A percentile compares a stretch with the other conserved stretches of the same genome.
These are phyloP conservation scores for Holacanthus passer DNA, from an alignment of 2,113 vertebrate species.

Conservation along the genomic window DNA sequence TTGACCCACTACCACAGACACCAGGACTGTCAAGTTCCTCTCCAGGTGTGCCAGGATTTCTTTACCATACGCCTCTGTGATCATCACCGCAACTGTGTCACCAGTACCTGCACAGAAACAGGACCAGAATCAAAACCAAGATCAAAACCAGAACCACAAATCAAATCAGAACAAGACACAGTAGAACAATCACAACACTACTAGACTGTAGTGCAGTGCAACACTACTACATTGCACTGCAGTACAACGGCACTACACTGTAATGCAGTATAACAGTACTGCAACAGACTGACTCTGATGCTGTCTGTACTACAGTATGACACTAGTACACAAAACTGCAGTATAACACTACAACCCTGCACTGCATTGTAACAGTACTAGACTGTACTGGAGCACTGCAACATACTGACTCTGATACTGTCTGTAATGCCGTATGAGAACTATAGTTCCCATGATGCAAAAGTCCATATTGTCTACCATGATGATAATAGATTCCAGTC, in stretches of 20 bases:
- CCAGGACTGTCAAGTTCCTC: conserved; percentile 93
- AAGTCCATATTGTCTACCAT: not conserved
- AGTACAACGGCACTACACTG: not conserved
- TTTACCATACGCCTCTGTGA: conserved; percentile 93
- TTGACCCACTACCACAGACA: conserved; percentile 91
- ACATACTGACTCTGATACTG: too few relatives aligned
- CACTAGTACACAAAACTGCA: not conserved
- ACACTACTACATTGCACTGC: not conserved
- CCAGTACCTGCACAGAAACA: conserved; percentile 89
- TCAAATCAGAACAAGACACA: not conserved
- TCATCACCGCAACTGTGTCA: conserved; percentile 97
- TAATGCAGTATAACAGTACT: not conserved
- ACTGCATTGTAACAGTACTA: not conserved
- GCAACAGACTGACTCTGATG: not conserved
- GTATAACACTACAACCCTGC: not conserved
- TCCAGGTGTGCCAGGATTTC: conserved; percentile 95
- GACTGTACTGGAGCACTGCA: not conserved
- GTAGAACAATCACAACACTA: too few relatives aligned
- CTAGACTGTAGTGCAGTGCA: not conserved
- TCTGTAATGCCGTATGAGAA: not conserved
- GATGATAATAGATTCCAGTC: not conserved
- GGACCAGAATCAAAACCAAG: not conserved
- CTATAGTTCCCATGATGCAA: not conserved
- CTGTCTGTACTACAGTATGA: not conserved
- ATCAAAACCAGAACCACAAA: not conserved